Evolutionary conservation across 2,797 vertebrate species (phyloP), one percentile per base, ranked within the genome.

Genomic region (Neostethus bicornis): DNA sequence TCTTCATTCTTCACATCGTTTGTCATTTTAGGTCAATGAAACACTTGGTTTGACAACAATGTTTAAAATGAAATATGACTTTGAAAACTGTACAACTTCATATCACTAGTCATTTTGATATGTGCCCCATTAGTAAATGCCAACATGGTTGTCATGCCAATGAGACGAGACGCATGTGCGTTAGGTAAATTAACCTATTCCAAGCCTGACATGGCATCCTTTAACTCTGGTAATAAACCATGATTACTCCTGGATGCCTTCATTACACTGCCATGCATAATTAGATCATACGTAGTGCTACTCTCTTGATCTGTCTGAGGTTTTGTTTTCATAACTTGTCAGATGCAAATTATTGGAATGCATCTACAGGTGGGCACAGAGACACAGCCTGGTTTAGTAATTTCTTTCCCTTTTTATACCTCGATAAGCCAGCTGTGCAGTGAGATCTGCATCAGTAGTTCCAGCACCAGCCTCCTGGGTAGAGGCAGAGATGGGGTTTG

Each of bases 371-470:
- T 42, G 3, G 28, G 45, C 46, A 8, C 8, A 42, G 24, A 37
- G 8, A 25, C 31, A 3, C n/a, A 5, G 35, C 3, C 13, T 2
- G 11, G 24, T 19, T 41, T 19, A 24, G 37, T 4, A 26, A 23
- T 53, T 39, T 62, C 28, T 54, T n/a, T n/a, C n/a, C 25, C 17
- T 54, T 37, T 56, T 55, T 41, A 4, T 31, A 28, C 50, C 24
- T 28, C 35, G 59, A 61, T 57, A 51, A 51, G 58, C 49, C 21
- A 62, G 47, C 61, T 42, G 45, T 68, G 48, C 43, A 20, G 28
- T 7, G 39, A 35, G 61, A 69, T 54, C 47, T 51, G 72, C 51
- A 66, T 76, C 67, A 76, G 51, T 68, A 65, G 31, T 51, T 58
- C 31, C 57, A 66, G 25, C 46, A 50, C 44, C 26, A 28, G 29